Percentiles rank a stretch among this genome's conserved stretches.
These are phyloP conservation scores for Champsocephalus gunnari DNA, from an alignment of 2,797 vertebrate genomes.

Conservation along the genomic window DNA sequence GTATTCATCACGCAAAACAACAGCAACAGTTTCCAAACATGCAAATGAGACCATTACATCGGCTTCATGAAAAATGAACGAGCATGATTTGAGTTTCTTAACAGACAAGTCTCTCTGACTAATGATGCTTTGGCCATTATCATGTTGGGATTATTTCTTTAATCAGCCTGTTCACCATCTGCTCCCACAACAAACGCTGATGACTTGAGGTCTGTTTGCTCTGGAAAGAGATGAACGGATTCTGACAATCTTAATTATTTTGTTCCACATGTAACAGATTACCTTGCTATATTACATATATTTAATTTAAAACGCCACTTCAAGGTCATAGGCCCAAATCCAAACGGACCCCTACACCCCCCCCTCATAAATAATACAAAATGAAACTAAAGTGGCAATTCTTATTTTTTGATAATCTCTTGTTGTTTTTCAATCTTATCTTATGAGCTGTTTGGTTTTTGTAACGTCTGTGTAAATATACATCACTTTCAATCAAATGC, in stretches of 20 bases:
- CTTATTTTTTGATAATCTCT: no score
- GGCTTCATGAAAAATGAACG: not conserved
- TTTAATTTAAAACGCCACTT: not conserved
- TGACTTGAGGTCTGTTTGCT: not conserved
- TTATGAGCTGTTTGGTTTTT: no score
- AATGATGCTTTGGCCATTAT: not conserved
- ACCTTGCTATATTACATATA: not conserved
- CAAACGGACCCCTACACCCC: no score
- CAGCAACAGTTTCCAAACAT: not conserved
- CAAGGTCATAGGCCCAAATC: no score
- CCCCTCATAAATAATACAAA: no score
- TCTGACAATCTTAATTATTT: not conserved
- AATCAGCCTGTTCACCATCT: constrained; percentile 7
- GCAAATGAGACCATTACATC: not conserved
- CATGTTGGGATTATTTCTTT: constrained; percentile 9
- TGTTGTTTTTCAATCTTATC: no score
- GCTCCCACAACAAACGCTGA: not conserved
- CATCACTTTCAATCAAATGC: no score
- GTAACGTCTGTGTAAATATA: no score
- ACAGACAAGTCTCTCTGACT: not conserved
- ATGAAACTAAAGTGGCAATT: no score
- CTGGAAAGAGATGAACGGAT: not conserved
- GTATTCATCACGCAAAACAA: not conserved
- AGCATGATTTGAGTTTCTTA: not conserved
- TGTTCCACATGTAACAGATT: no score